phyloP scores from a whole-genome alignment of 2,888 invertebrate species.

The Lingula anatina region DNA sequence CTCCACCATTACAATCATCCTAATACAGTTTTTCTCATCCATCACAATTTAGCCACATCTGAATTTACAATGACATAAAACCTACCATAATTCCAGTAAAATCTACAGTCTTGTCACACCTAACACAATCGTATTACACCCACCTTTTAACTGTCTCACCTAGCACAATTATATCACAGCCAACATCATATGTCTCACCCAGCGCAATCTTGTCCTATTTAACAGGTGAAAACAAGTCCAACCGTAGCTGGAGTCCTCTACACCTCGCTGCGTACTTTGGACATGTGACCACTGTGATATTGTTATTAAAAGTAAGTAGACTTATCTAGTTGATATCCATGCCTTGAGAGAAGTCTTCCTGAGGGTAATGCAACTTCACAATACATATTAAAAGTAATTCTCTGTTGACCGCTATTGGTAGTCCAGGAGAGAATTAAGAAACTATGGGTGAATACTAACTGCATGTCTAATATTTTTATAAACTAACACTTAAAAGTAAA shows the following conservation, averaged over 20 bases:
- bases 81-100: too few relatives aligned
- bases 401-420: background rate
- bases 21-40: too few relatives aligned
- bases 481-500: background rate
- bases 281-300: conserved; percentile 60
- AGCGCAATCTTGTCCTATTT: conserved; percentile 10
- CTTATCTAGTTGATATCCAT: background rate
- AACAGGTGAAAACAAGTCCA: conserved; percentile 62
- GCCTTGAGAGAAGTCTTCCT: too few relatives aligned
- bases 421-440: background rate
- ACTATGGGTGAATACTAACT: too few relatives aligned
- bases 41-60: too few relatives aligned
- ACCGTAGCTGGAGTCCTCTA: conserved; percentile 66
- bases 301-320: conserved; percentile 54
- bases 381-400: too few relatives aligned
- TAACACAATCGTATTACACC: too few relatives aligned
- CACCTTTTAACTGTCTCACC: too few relatives aligned
- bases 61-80: too few relatives aligned
- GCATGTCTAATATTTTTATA: background rate
- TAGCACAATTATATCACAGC: background rate
- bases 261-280: conserved; percentile 68
- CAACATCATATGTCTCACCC: background rate
- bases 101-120: too few relatives aligned
- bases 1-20: too few relatives aligned
- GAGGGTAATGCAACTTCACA: too few relatives aligned